Evolutionary conservation across 2,797 vertebrate species (phyloP), one percentile per base, ranked within the genome.

Genomic region (Tamandua tetradactyla): DNA sequence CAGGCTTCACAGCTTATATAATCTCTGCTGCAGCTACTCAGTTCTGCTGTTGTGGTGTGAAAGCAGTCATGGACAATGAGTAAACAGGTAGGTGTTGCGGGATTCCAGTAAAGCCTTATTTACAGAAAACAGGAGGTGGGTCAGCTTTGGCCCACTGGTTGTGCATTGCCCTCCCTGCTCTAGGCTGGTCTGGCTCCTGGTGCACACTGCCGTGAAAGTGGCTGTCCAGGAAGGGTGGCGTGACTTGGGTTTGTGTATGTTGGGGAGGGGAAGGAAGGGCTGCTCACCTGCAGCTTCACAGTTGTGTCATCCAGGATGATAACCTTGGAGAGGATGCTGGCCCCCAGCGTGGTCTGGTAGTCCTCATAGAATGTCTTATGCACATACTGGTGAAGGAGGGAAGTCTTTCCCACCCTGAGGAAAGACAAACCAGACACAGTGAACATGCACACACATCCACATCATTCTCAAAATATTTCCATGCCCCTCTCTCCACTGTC

Each of bases 381-480:
- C 92, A 99, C 98, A 85, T 98, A 99, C 32, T 97, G 98, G 94
- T 98, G 98, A 86, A 99, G 97, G 59, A 99, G 98, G 18, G 98
- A 98, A 62, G 98, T 99, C 97, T 99, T 99, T 74, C 98, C 98
- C 91, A 98, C 98, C 0, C 98, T 99, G 97, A 86, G 0, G 18
- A 61, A 3, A 79, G 91, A 89, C 62, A 75, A 75, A 78, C 18
- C 92, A 57, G 15, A 1, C 0, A 0, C n/a, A 2, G 85, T 96
- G 83, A 93, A 79, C 6, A 49, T 79, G 23, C 30, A 68, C 9
- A 2, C 23, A 11, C 1, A 40, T 4, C 23, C 62, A 32, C 7
- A 11, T 6, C 1, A 4, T 62, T 83, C 32, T 89, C 27, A 66
- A 57, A 74, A 37, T 52, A 47, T 62, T 57, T 52, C 22, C 25